Evolutionary conservation across 2,797 vertebrate genomes (phyloP).

Genomic region (Liparis tanakae): DNA sequence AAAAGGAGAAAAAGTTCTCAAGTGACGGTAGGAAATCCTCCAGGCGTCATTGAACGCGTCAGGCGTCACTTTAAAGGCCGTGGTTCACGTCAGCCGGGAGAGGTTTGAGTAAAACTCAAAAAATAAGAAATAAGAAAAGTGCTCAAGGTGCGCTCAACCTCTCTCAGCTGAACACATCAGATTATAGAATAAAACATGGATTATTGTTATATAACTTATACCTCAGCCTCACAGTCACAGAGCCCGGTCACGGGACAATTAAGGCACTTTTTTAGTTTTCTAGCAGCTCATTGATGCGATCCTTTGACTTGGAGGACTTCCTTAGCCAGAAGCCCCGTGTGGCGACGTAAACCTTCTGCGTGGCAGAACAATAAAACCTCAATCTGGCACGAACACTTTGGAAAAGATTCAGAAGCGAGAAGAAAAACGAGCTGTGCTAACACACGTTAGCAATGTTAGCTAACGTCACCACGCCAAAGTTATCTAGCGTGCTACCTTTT

Average conservation of each 20-base stretch:
- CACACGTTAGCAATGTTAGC: background rate
- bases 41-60: background rate
- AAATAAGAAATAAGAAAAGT: slow-evolving; percentile 49
- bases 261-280: background rate
- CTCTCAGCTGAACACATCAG: background rate
- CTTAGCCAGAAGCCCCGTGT: slow-evolving; percentile 23
- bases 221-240: slow-evolving; percentile 18
- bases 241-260: background rate
- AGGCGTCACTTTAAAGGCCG: slow-evolving; percentile 8
- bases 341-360: background rate
- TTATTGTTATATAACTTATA: background rate
- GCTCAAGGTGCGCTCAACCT: slow-evolving; percentile 32
- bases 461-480: too few species aligned
- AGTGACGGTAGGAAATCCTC: background rate
- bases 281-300: background rate
- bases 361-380: background rate
- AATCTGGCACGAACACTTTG: background rate
- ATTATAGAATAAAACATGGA: background rate
- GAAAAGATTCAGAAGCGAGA: background rate
- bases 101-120: slow-evolving; percentile 21
- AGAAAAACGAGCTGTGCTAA: background rate
- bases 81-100: background rate
- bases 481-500: background rate
- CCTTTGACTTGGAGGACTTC: slow-evolving; percentile 1
- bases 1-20: background rate